A percentile compares a stretch with the other conserved stretches of the same genome.
Conservation (phyloP, 2,888 invertebrate genomes). For the Eurytoma adleriae region DNA sequence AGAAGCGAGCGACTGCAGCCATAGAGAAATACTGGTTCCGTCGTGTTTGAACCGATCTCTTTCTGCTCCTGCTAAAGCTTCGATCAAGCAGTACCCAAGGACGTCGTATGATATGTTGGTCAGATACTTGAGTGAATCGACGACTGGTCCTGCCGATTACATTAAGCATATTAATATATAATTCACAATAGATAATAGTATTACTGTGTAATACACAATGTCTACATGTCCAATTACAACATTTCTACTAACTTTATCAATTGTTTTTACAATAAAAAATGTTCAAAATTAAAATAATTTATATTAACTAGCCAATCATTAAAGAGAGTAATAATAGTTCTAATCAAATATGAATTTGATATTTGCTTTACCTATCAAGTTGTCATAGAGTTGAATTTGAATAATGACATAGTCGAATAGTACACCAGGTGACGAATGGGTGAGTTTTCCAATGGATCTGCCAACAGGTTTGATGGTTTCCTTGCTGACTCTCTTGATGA, state of each 20-base stretch:
- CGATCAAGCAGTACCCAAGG: conserved; percentile 95
- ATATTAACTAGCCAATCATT: no score
- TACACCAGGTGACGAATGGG: conserved; percentile 96
- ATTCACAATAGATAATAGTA: no score
- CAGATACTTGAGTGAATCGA: conserved; percentile 97
- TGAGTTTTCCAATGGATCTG: conserved; percentile 95
- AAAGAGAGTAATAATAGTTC: no score
- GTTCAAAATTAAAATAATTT: no score
- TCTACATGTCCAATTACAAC: no score
- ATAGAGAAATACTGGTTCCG: conserved; percentile 93
- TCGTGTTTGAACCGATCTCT: conserved; percentile 89
- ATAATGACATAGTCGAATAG: conserved; percentile 95
- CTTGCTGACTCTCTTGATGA: conserved; percentile 98
- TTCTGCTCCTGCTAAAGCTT: conserved; percentile 89
- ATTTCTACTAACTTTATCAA: no score
- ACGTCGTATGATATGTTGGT: conserved; percentile 97
- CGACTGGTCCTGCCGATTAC: conserved; percentile 84
- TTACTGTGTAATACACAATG: no score
- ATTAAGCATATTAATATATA: no score
- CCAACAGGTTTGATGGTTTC: conserved; percentile 99
- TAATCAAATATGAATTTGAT: no score
- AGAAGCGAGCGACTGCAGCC: conserved; percentile 95
- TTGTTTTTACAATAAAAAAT: no score
- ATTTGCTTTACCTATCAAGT: conserved; percentile 83
- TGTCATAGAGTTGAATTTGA: conserved; percentile 95